phyloP scores from a whole-genome alignment of 1,140 invertebrate species.

The Popillia japonica region DNA sequence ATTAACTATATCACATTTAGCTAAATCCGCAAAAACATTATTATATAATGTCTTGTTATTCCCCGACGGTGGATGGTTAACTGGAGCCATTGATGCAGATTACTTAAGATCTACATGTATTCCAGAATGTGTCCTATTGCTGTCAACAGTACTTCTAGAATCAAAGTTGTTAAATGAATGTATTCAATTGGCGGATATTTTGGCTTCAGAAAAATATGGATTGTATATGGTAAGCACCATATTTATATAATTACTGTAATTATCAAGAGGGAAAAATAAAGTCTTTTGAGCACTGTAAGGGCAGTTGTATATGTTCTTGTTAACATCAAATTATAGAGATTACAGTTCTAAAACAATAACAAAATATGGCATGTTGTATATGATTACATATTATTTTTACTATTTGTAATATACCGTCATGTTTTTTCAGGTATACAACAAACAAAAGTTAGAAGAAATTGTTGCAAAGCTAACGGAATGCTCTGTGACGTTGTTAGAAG shows the following conservation, averaged over 20 bases:
- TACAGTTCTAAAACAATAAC: too few species aligned
- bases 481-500: conserved; percentile 76
- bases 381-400: too few species aligned
- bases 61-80: conserved; percentile 89
- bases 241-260: too few species aligned
- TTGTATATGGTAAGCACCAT: conserved; percentile 77
- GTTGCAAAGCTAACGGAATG: conserved; percentile 82
- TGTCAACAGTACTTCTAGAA: conserved; percentile 80
- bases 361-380: too few species aligned
- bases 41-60: conserved; percentile 91
- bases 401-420: too few species aligned
- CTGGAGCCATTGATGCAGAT: conserved; percentile 69
- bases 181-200: conserved; percentile 79
- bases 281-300: too few species aligned
- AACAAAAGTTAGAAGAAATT: conserved; percentile 77
- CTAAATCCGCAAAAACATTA: conserved; percentile 71
- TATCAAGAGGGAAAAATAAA: too few species aligned
- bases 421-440: conserved; percentile 79
- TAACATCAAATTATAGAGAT: too few species aligned
- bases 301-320: too few species aligned
- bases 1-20: conserved; percentile 62
- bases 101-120: conserved; percentile 80
- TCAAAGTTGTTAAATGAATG: too few species aligned
- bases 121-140: conserved; percentile 81
- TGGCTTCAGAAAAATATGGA: conserved; percentile 79